Conservation (phyloP, 2,797 vertebrate species). For the Nyctibius grandis region DNA sequence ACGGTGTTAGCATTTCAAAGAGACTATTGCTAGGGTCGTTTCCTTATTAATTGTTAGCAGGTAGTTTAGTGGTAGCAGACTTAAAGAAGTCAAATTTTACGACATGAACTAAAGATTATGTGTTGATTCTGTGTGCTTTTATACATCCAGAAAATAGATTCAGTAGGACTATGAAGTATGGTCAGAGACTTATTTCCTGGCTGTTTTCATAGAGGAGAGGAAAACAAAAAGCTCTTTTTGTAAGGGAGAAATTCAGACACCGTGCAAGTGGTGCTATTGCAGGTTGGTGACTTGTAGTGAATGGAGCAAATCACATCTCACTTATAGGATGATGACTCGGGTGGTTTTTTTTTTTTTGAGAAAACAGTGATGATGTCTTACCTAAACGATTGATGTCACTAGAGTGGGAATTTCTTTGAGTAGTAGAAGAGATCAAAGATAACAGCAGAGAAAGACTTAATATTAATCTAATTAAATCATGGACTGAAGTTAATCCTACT, state of each 20-base stretch:
- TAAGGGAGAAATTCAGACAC: neutral
- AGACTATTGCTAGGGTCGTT: neutral
- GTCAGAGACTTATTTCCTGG: neutral
- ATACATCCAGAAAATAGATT: neutral
- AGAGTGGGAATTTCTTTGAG: neutral
- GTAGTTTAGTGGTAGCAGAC: neutral
- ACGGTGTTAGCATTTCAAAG: neutral
- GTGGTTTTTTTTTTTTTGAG: neutral
- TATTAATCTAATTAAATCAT: neutral
- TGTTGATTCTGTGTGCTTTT: neutral
- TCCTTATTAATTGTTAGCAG: neutral
- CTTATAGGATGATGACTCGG: neutral
- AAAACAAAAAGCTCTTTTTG: fast-evolving
- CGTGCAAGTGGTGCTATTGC: neutral
- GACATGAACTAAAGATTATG: neutral
- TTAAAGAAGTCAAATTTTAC: neutral
- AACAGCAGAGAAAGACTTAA: neutral
- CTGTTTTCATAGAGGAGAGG: neutral
- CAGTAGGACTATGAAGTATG: neutral
- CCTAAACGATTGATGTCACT: neutral
- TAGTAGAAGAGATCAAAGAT: neutral
- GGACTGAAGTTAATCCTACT: neutral
- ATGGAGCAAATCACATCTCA: neutral
- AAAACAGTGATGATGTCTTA: neutral
- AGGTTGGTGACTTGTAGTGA: neutral